Base-by-base conservation (phyloP, 2,797 vertebrate genomes). In the Eospalax fontanierii region DNA sequence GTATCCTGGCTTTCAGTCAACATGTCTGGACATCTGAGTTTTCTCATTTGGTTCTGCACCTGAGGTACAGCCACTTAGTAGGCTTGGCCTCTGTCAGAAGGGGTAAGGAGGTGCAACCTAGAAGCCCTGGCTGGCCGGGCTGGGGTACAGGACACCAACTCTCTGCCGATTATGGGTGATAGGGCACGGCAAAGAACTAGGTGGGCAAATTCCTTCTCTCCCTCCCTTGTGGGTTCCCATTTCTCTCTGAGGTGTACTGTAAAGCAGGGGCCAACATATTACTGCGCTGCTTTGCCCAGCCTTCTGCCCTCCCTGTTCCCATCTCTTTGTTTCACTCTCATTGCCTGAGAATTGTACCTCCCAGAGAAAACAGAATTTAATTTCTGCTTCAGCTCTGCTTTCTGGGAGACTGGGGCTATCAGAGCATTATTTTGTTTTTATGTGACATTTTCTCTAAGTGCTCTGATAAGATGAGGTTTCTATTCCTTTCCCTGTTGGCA, bases 371-470 rank as follows among this genome's bases (percentile, higher is more conserved):
- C 75, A 38, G 57, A 86, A 75, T 54, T 82, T 18, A 59, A 65
- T 87, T 87, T 40, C 33, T 54, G 30, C 66, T n/a, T 71, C 11
- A 26, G 75, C 43, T 92, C 66, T 83, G 33, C 80, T 89, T 94
- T 93, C 89, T 70, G 66, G 65, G 50, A 95, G 79, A 87, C 50
- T 11, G 68, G 33, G 50, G 54, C 74, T 35, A 54, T 78, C 35
- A 54, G 2, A 65, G 54, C 18, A 76, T 89, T 84, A 75, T 94
- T 95, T 89, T 59, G 43, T 86, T 73, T 92, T 90, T 50, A 73
- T 86, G 46, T 80, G 79, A 89, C n/a, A 40, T 89, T 95, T 92
- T 95, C 50, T 92, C 40, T 66, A 79, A 94, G 85, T 92, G 73
- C 57, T 86, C n/a, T 75, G 79, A 87, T 93, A 68, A 81, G 88